Percentiles rank a stretch among this genome's conserved stretches.
Conservation (phyloP, 1,140 invertebrate genomes). For the Plutomurus gul region DNA sequence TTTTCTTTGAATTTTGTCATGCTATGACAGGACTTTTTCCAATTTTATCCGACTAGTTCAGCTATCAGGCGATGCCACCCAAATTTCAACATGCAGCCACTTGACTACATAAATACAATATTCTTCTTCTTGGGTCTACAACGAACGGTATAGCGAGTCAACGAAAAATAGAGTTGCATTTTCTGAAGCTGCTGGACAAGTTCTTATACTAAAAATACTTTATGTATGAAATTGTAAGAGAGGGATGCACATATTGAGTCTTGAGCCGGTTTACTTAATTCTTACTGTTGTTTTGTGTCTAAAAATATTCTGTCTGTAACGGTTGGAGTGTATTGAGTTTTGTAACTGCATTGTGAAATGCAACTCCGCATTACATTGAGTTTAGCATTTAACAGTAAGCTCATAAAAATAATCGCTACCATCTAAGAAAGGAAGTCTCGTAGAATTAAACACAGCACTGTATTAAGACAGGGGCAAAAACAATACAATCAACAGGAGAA, state of each 20-base stretch:
- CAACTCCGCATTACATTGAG: conserved; percentile 6
- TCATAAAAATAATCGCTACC: neutral
- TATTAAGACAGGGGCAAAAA: neutral
- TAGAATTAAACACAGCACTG: neutral
- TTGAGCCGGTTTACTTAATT: too few relatives aligned
- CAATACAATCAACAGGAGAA: neutral
- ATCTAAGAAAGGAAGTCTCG: neutral
- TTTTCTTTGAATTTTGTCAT: conserved; percentile 5
- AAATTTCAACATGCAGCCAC: neutral
- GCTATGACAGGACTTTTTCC: conserved; percentile 12
- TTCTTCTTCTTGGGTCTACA: neutral
- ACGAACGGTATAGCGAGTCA: too few relatives aligned
- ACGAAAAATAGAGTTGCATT: too few relatives aligned
- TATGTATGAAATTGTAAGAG: too few relatives aligned
- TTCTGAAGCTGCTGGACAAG: too few relatives aligned
- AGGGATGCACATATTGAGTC: too few relatives aligned
- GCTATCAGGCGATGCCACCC: conserved; percentile 12
- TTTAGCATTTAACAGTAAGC: neutral
- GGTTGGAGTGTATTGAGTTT: too few relatives aligned
- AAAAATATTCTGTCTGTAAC: too few relatives aligned
- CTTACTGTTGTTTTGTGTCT: too few relatives aligned
- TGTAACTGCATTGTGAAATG: too few relatives aligned
- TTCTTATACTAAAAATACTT: too few relatives aligned
- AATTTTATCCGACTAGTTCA: neutral
- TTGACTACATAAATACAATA: neutral